Conservation (phyloP, 2,113 vertebrate species). For the Nothocercus julius region DNA sequence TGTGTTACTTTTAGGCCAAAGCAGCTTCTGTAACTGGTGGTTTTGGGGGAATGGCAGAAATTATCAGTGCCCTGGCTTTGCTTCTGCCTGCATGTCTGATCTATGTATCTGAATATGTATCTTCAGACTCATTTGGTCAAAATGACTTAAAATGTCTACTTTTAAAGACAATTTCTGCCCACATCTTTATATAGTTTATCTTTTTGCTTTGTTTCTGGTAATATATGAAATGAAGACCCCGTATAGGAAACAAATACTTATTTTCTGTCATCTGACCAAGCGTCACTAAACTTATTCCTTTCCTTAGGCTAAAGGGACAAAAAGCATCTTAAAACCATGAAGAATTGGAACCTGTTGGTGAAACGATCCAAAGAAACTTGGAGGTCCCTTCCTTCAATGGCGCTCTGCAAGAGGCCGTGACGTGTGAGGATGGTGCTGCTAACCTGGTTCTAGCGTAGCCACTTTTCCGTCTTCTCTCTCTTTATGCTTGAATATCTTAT, state of each 20-base stretch:
- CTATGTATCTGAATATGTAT: background rate
- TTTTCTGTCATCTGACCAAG: fast-evolving
- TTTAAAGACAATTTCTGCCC: background rate
- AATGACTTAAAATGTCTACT: fast-evolving
- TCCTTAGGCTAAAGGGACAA: background rate
- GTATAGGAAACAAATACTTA: background rate
- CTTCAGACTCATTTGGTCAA: background rate
- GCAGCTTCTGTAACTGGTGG: background rate
- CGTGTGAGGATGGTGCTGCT: background rate
- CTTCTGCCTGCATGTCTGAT: background rate
- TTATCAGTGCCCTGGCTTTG: background rate
- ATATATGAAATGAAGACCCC: background rate
- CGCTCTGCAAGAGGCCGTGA: background rate
- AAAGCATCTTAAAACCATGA: background rate
- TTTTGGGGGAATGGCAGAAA: background rate
- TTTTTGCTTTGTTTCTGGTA: background rate
- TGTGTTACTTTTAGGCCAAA: fast-evolving
- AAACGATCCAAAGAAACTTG: fast-evolving
- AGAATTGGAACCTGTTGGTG: background rate
- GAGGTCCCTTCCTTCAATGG: fast-evolving
- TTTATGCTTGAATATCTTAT: background rate
- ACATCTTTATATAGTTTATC: fast-evolving
- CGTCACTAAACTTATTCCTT: background rate
- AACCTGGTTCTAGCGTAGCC: background rate
- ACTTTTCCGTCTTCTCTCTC: background rate